Percentiles rank a stretch among this genome's conserved stretches.
These are phyloP conservation scores for Pristionchus japonicus DNA, from an alignment of 2,888 invertebrate genomes.

Conservation along the genomic window DNA sequence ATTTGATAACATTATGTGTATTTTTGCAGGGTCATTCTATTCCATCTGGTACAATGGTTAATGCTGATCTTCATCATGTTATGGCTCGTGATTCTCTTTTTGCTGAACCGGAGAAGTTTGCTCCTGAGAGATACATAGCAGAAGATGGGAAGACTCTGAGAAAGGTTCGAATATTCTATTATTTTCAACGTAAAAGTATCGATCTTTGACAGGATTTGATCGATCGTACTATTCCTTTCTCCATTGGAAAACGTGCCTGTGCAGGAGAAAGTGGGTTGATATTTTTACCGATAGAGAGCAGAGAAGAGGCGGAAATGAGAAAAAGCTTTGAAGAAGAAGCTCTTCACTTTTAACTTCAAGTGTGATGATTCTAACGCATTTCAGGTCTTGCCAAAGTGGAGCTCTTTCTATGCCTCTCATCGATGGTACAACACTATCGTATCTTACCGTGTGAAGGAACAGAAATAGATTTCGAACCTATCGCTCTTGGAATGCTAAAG, in stretches of 20 bases:
- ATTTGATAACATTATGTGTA: neutral
- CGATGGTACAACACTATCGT: slow-evolving; percentile 29
- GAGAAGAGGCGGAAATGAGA: no score
- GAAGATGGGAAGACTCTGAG: neutral
- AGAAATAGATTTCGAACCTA: neutral
- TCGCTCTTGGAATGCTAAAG: neutral
- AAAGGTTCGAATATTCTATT: neutral
- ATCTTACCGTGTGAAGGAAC: neutral
- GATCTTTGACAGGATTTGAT: slow-evolving; percentile 16
- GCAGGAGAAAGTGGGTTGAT: neutral
- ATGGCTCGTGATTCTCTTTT: slow-evolving; percentile 6
- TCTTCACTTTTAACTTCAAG: no score
- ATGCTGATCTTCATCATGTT: neutral
- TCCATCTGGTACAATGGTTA: neutral
- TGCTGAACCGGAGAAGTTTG: neutral
- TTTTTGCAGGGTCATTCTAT: neutral
- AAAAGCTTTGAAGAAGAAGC: no score
- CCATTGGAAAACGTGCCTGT: slow-evolving; percentile 19
- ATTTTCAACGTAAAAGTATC: no score
- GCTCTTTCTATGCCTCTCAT: neutral
- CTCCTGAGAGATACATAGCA: neutral
- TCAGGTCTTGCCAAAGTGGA: slow-evolving; percentile 14
- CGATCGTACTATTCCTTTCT: slow-evolving; percentile 18
- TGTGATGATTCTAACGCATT: no score
- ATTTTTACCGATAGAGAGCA: neutral